Base-by-base conservation (phyloP, 2,797 vertebrate species). In the Melanotaenia nigrans region DNA sequence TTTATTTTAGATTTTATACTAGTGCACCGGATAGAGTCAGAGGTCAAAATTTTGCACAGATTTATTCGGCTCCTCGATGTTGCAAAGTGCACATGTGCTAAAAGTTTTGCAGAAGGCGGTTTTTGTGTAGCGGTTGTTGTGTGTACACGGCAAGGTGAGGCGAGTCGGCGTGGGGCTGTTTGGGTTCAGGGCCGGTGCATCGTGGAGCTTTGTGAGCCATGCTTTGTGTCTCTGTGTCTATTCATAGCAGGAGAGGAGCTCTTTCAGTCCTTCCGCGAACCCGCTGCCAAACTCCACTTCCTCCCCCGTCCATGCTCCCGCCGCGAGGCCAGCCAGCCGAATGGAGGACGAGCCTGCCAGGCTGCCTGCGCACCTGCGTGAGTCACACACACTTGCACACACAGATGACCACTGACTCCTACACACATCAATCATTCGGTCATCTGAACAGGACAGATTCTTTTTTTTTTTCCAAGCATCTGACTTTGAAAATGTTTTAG, bases 221-320 rank as follows among this genome's bases (percentile, higher is more conserved):
- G 94, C 81, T 95, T 89, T 95, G 92, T 92, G 90, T 94, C 81
- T 92, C 90, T 93, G 89, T 94, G 87, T 94, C 91, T 94, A 90
- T 94, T 93, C 92, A 95, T 95, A 99, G 98, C 96, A 97, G 93
- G 97, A 99, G 94, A 96, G 97, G 91, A 93, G 96, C 93, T 96
- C 96, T 67, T 99, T 97, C 88, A 99, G 97, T 88, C 97, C 97
- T 90, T 97, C 97, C 20, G 95, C 90, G 82, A 99, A 97, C 93
- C 96, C 96, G 0, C 95, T 96, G 95, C 95, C 95, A 83, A 96
- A 95, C 90, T 98, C 96, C 91, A 85, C 95, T 88, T 95, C 96
- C 93, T 96, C 97, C 90, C 96, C 96, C 71, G 91, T 97, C 94
- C 96, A 99, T 97, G 96, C 96, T 87, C 95, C 96, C 86, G 92